Percentiles rank a stretch among this genome's conserved stretches.
These are phyloP conservation scores for Magallana gigas DNA, from an alignment of 1,140 invertebrate genomes.

Conservation along the genomic window DNA sequence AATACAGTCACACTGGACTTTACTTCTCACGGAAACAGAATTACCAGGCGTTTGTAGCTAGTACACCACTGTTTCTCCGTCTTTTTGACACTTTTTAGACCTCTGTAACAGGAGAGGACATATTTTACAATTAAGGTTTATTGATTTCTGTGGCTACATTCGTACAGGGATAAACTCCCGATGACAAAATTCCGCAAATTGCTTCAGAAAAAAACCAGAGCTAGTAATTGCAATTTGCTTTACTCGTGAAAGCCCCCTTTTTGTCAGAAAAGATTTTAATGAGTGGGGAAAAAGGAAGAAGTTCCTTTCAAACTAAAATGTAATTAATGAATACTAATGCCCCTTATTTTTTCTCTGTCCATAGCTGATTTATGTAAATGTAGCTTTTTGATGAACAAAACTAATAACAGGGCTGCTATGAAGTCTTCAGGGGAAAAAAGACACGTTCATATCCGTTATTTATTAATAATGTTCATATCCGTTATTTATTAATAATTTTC, in stretches of 20 bases:
- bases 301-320: conserved; percentile 14
- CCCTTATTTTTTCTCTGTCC: background rate
- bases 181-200: conserved; percentile 14
- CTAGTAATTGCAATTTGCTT: conserved; percentile 19
- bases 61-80: background rate
- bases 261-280: conserved; percentile 12
- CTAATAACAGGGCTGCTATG: background rate
- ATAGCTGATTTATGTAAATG: background rate
- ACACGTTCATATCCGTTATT: no score
- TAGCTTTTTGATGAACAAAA: background rate
- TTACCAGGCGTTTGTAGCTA: background rate
- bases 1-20: no score
- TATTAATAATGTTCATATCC: no score
- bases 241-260: conserved; percentile 1
- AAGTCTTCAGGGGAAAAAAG: no score
- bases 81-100: conserved; percentile 22
- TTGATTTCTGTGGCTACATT: conserved; percentile 19
- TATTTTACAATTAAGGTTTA: conserved; percentile 34
- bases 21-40: background rate
- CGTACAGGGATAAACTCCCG: background rate
- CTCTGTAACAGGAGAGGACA: background rate
- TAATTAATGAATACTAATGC: conserved; percentile 32
- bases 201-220: conserved; percentile 5
- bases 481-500: no score
- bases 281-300: background rate